Evolutionary conservation across 2,113 vertebrate genomes (phyloP).

Genomic region (Suricata suricatta): DNA sequence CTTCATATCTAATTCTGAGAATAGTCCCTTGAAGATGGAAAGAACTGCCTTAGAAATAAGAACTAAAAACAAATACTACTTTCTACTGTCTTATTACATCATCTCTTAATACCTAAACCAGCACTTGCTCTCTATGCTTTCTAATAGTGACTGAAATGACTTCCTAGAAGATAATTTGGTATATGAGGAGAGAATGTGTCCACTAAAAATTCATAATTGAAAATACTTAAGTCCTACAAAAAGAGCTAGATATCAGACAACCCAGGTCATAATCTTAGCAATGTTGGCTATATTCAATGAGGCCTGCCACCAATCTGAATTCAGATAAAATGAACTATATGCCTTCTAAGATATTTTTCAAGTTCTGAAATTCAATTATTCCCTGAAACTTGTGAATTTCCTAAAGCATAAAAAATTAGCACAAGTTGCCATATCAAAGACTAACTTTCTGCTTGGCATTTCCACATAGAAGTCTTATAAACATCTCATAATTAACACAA

Average conservation of each 20-base stretch:
- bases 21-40: not conserved
- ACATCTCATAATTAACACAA: not conserved
- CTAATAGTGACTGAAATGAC: not conserved
- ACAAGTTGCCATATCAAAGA: not conserved
- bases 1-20: not conserved
- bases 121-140: not conserved
- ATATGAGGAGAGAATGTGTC: not conserved
- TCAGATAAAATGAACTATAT: not conserved
- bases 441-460: not conserved
- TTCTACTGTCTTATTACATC: not conserved
- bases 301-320: not conserved
- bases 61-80: slow-evolving; percentile 1
- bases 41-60: not conserved
- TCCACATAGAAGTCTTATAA: not conserved
- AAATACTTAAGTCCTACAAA: not conserved
- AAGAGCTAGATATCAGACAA: not conserved
- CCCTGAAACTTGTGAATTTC: not conserved
- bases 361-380: slow-evolving; percentile 17
- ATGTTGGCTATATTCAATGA: not conserved
- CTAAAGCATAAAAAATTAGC: not conserved
- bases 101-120: not conserved
- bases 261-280: not conserved
- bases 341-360: not conserved
- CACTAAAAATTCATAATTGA: not conserved
- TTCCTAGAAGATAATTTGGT: not conserved